Conservation (phyloP, 2,113 vertebrate genomes). For the Addax nasomaculatus region DNA sequence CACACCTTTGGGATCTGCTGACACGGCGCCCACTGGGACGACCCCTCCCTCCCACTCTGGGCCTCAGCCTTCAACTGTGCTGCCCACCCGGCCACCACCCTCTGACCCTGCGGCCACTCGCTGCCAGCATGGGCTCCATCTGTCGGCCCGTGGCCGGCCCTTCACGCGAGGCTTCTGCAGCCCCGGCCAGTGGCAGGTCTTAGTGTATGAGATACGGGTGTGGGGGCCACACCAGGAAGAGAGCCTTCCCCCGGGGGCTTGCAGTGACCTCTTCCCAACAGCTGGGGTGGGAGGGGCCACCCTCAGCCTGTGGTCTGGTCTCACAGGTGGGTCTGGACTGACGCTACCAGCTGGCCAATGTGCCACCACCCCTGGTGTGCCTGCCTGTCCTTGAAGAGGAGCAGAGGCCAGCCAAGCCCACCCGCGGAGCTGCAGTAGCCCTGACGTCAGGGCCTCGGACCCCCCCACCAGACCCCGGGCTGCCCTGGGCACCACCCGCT, state of each 20-base stretch:
- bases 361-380: neutral
- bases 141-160: rapidly evolving
- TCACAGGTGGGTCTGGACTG: neutral
- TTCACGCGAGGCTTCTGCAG: neutral
- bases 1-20: neutral
- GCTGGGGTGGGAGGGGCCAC: neutral
- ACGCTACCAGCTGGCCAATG: neutral
- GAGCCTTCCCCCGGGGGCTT: neutral
- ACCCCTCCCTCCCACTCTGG: neutral
- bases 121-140: rapidly evolving
- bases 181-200: rapidly evolving
- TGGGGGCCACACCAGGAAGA: no score
- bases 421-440: neutral
- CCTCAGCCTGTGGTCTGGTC: neutral
- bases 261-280: neutral
- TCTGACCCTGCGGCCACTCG: no score
- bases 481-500: rapidly evolving
- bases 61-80: neutral
- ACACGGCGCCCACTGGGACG: rapidly evolving
- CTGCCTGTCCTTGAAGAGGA: neutral
- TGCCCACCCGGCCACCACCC: rapidly evolving
- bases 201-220: rapidly evolving
- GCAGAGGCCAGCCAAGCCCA: neutral
- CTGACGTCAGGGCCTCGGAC: neutral
- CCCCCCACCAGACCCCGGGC: neutral